These are phyloP conservation scores for Ptycholaimellus sp. DNA, from an alignment of 2,888 invertebrate species.

Conservation along the genomic window DNA sequence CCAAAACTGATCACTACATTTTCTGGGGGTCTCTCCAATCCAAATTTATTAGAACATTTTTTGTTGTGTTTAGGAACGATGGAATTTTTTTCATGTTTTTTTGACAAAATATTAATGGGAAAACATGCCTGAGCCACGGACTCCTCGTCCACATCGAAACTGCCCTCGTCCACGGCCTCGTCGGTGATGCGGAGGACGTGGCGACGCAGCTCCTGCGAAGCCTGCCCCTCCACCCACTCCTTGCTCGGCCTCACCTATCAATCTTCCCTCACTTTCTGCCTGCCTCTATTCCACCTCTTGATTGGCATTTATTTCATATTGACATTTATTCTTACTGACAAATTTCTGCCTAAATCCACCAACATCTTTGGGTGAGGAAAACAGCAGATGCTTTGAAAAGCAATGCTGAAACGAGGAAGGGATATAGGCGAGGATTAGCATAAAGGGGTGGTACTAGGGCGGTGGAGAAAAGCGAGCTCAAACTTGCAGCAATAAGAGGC, in stretches of 20 bases:
- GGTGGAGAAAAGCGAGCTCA: too few species aligned
- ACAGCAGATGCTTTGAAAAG: not conserved
- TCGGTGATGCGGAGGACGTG: conserved; percentile 4
- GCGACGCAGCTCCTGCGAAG: not conserved
- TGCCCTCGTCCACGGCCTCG: conserved; percentile 8
- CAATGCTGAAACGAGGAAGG: too few species aligned
- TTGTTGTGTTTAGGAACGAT: not conserved
- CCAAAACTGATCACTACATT: too few species aligned
- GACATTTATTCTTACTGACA: not conserved
- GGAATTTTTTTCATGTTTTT: not conserved
- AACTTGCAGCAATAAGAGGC: too few species aligned
- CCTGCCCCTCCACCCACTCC: conserved; percentile 1
- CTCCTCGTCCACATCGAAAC: conserved; percentile 13
- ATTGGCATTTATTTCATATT: too few species aligned
- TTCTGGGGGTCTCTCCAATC: too few species aligned
- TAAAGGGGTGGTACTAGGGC: too few species aligned
- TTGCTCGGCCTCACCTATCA: conserved; percentile 2
- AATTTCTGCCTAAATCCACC: not conserved
- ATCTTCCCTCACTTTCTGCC: too few species aligned
- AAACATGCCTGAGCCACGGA: conserved; percentile 12
- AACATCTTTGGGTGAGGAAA: not conserved
- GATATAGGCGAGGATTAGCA: too few species aligned
- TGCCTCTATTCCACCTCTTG: too few species aligned
- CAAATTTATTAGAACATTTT: not conserved
- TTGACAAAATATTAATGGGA: not conserved